phyloP scores from a whole-genome alignment of 2,888 invertebrate species.

The Hyalella azteca region DNA sequence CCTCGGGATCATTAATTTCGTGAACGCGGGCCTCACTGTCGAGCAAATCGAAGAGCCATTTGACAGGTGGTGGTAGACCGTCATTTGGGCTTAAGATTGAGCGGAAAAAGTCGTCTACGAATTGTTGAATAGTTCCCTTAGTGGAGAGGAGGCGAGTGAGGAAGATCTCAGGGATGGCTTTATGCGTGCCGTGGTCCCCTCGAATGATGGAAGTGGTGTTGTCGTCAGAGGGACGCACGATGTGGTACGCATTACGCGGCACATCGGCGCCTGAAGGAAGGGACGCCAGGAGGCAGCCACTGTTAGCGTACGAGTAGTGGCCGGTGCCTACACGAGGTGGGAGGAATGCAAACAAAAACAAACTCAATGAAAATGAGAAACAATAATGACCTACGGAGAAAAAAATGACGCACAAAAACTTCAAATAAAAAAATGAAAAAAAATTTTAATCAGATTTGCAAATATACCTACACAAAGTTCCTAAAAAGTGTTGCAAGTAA shows the following conservation, averaged over 20 bases:
- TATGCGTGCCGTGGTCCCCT: conserved; percentile 55
- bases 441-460: no score
- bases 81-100: conserved; percentile 60
- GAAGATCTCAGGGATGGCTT: conserved; percentile 90
- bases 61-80: conserved; percentile 80
- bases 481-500: no score
- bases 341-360: not conserved
- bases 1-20: conserved; percentile 60
- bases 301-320: conserved; percentile 57
- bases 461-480: no score
- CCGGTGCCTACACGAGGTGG: conserved; percentile 47
- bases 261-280: conserved; percentile 33
- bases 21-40: conserved; percentile 81
- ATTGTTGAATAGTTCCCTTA: conserved; percentile 85
- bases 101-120: conserved; percentile 67
- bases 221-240: conserved; percentile 49
- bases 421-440: not conserved
- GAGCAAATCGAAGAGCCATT: conserved; percentile 92
- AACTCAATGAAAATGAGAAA: not conserved
- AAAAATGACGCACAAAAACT: not conserved
- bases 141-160: conserved; percentile 86
- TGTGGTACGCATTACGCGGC: conserved; percentile 45
- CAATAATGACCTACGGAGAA: not conserved
- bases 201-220: conserved; percentile 44
- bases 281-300: conserved; percentile 46